Conservation (phyloP, 2,888 invertebrate species). For the Troides oblongomaculatus region DNA sequence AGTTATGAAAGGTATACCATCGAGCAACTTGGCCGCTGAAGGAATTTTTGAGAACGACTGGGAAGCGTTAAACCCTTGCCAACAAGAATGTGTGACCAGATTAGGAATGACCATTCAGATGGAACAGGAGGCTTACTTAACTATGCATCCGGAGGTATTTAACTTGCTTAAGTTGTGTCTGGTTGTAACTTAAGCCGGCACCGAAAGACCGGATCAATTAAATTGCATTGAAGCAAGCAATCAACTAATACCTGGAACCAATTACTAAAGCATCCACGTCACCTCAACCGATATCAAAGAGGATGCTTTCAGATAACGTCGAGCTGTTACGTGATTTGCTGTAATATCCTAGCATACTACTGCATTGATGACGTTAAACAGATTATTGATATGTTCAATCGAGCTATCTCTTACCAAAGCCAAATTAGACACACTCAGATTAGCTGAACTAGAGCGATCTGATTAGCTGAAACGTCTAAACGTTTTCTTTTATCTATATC, state of each 20-base stretch:
- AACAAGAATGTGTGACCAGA: constrained; percentile 51
- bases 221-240: background rate
- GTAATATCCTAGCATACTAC: no score
- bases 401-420: no score
- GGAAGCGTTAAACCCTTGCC: constrained; percentile 49
- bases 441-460: no score
- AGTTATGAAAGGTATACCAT: constrained; percentile 48
- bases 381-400: no score
- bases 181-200: background rate
- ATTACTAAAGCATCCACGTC: constrained; percentile 1
- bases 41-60: constrained; percentile 55
- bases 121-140: constrained; percentile 63
- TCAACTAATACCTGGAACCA: background rate
- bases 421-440: no score
- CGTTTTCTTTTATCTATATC: no score
- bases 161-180: background rate
- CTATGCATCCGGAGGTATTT: constrained; percentile 61
- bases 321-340: no score
- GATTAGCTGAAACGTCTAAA: no score
- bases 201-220: background rate
- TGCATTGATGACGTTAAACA: no score
- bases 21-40: constrained; percentile 44
- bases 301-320: no score
- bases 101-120: constrained; percentile 55
- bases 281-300: no score